phyloP scores from a whole-genome alignment of 2,797 vertebrate genomes.

The Botia almorhae region DNA sequence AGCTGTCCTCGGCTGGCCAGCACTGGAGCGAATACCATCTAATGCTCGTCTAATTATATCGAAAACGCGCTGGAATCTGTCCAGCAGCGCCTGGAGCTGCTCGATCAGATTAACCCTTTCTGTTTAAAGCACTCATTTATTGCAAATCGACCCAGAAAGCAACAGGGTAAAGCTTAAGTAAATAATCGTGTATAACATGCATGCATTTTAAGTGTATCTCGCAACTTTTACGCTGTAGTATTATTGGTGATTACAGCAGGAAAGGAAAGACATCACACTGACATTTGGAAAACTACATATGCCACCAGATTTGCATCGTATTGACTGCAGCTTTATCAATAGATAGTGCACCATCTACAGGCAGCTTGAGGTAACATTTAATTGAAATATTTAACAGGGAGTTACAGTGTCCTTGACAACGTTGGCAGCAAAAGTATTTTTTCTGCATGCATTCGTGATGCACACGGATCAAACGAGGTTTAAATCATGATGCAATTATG shows the following conservation, averaged over 20 bases:
- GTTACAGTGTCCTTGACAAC: no score
- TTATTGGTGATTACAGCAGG: neutral
- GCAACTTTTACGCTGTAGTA: no score
- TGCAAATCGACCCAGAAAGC: neutral
- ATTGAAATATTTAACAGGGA: no score
- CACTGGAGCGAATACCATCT: neutral
- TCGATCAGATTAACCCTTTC: conserved; percentile 49
- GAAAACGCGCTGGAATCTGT: conserved; percentile 29
- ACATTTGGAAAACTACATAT: neutral
- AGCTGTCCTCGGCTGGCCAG: conserved; percentile 6
- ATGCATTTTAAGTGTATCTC: no score
- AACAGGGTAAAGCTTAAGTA: no score
- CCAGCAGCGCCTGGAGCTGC: conserved; percentile 2
- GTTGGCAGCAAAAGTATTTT: no score
- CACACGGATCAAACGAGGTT: no score
- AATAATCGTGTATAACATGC: neutral
- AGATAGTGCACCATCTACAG: neutral
- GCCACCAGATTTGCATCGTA: neutral
- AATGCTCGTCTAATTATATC: conserved; percentile 39
- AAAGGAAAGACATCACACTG: neutral
- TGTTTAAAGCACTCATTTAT: neutral
- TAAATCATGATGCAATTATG: neutral
- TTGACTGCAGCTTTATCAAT: neutral
- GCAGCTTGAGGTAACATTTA: neutral
- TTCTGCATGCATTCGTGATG: neutral